Evolutionary conservation across 2,888 invertebrate species (phyloP), one percentile per base, ranked within the genome.

Genomic region (Dendrolimus pini): DNA sequence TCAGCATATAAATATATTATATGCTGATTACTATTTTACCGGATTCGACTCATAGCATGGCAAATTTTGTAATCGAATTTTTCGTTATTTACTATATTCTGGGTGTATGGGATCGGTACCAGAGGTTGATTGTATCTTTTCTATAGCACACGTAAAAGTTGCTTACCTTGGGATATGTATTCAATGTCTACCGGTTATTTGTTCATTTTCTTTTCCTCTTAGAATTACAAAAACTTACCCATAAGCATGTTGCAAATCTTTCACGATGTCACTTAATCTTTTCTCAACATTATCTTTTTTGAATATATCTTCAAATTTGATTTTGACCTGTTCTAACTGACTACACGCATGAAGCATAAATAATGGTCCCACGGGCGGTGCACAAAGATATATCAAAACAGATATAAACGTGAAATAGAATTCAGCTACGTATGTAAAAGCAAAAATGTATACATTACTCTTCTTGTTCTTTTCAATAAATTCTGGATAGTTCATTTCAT

Each of bases 291-390:
- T n/a, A 1, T 58, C 47, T 42, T 42, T 53, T 8, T 53, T 9
- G 13, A 53, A 58, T 6, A 55, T 52, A 10, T 13, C 55, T 9
- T 41, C 54, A 2, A 58, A 41, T 41, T 54, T 55, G 7, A 41
- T 53, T 12, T 6, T 41, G 2, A 42, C 13, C 7, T 47, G 42
- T 9, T 30, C 52, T 30, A 57, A 30, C 18, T 54, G 54, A n/a
- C 47, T 54, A 6, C 14, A 10, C 12, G 52, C 54, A 7, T 57
- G 57, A 30, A 54, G 54, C 57, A 57, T 41, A 47, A 57, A 54
- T 18, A 54, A 13, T 10, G 57, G 57, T 10, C 57, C 57, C 30
- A 54, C 1, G 2, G 57, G 54, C 2, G 47, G 7, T 12, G 54
- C 47, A 41, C 54, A 54, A 9, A 54, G 8, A 30, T 54, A 54